These are phyloP conservation scores for Taeniopygia guttata DNA, from an alignment of 2,797 vertebrate genomes.

Conservation along the genomic window DNA sequence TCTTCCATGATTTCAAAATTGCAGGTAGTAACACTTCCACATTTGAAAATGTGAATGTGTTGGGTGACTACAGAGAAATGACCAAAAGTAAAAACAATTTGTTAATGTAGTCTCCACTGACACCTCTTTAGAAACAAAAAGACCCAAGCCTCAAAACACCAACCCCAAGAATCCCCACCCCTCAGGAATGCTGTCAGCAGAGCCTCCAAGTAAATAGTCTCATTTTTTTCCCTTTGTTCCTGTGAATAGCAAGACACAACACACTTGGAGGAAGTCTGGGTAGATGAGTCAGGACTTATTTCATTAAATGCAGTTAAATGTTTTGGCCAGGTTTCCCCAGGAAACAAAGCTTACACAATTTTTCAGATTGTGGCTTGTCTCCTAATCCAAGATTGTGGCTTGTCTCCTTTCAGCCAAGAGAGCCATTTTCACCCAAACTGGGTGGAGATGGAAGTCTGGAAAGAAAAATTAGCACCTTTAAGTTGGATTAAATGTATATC, in stretches of 20 bases:
- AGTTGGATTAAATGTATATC: not conserved
- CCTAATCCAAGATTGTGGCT: not conserved
- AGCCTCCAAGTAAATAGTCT: not conserved
- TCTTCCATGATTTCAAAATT: not conserved
- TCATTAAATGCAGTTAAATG: constrained; percentile 48
- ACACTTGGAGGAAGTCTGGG: constrained; percentile 31
- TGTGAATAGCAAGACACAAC: constrained; percentile 11
- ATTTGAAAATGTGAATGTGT: not conserved
- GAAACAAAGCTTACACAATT: constrained; percentile 46
- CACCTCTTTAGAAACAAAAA: not conserved
- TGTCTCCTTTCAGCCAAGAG: not conserved
- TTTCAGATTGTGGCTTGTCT: constrained; percentile 35
- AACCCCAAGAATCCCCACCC: not conserved
- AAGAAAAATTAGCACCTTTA: not conserved
- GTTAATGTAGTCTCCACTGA: not conserved
- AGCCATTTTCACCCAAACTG: not conserved
- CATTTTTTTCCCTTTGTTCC: constrained; percentile 1
- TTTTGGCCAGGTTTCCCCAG: constrained; percentile 46
- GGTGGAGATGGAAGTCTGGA: not conserved
- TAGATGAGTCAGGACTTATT: constrained; percentile 44
- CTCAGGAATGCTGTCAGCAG: not conserved
- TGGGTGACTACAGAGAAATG: not conserved
- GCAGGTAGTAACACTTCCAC: not conserved
- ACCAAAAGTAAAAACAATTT: not conserved
- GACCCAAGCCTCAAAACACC: not conserved